Evolutionary conservation across 2,113 vertebrate species (phyloP).

Genomic region (Pleuronectes platessa): DNA sequence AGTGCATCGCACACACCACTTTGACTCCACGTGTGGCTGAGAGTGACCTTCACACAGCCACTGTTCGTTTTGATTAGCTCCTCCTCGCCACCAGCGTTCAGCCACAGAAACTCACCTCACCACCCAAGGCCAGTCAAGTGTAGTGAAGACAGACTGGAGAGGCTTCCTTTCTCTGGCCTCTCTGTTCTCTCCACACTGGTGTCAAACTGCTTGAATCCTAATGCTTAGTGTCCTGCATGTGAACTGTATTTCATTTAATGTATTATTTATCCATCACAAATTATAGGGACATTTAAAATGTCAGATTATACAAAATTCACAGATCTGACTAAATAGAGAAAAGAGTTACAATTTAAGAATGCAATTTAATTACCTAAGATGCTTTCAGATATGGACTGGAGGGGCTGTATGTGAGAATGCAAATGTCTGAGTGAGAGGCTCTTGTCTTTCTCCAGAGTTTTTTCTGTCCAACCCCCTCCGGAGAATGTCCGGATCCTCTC

Average conservation of each 20-base stretch:
- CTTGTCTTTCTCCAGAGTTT: too few relatives aligned
- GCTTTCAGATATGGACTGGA: too few relatives aligned
- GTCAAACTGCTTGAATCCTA: not conserved
- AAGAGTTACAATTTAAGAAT: too few relatives aligned
- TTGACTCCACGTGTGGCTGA: not conserved
- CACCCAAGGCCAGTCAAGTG: not conserved
- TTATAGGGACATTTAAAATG: too few relatives aligned
- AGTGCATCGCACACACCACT: not conserved
- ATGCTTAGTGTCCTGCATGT: not conserved
- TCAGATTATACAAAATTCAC: too few relatives aligned
- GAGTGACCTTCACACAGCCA: constrained; percentile 30
- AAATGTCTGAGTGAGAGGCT: too few relatives aligned
- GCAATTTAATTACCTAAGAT: too few relatives aligned
- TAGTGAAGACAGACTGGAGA: not conserved
- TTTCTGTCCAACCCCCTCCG: too few relatives aligned
- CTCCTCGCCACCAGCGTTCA: constrained; percentile 10
- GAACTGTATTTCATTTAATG: not conserved
- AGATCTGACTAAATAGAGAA: too few relatives aligned
- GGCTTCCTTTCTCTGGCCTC: not conserved
- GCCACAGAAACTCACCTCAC: not conserved
- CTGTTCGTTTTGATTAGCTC: constrained; percentile 32
- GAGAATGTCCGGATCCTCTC: too few relatives aligned
- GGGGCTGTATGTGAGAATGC: too few relatives aligned
- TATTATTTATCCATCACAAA: too few relatives aligned
- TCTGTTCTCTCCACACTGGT: not conserved